These are phyloP conservation scores for Periophthalmodon schlosseri DNA, from an alignment of 2,113 vertebrate species.

Conservation along the genomic window DNA sequence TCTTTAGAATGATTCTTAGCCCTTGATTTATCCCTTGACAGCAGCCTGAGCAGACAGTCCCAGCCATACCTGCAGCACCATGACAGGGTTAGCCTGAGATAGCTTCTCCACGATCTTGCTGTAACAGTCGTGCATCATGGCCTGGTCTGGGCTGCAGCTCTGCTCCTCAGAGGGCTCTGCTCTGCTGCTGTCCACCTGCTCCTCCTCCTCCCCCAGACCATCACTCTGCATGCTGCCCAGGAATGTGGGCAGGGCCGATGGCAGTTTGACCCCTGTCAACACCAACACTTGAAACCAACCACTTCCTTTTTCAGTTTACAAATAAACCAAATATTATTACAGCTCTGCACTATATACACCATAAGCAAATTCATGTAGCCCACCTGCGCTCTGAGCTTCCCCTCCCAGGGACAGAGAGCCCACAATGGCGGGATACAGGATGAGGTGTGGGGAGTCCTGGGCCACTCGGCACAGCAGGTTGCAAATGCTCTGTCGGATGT, in stretches of 20 bases:
- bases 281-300: neutral
- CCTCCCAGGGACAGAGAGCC: conserved; percentile 94
- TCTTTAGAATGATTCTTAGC: no score
- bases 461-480: conserved; percentile 94
- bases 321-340: no score
- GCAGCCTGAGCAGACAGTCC: neutral
- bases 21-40: no score
- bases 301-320: no score
- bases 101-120: conserved; percentile 98
- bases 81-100: conserved; percentile 92
- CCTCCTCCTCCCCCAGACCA: conserved; percentile 83
- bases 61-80: conserved; percentile 92
- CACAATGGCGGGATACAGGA: conserved; percentile 96
- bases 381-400: conserved; percentile 92
- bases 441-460: conserved; percentile 95
- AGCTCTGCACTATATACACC: no score
- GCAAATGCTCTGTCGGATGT: conserved; percentile 97
- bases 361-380: no score
- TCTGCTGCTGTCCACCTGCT: conserved; percentile 71
- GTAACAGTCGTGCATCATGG: conserved; percentile 99
- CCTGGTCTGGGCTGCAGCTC: conserved; percentile 92
- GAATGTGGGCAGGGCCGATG: conserved; percentile 91
- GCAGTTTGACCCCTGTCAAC: conserved; percentile 86
- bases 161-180: conserved; percentile 81
- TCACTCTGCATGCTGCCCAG: conserved; percentile 93